Evolutionary conservation across 2,797 vertebrate genomes (phyloP).

Genomic region (Thalassophryne amazonica): DNA sequence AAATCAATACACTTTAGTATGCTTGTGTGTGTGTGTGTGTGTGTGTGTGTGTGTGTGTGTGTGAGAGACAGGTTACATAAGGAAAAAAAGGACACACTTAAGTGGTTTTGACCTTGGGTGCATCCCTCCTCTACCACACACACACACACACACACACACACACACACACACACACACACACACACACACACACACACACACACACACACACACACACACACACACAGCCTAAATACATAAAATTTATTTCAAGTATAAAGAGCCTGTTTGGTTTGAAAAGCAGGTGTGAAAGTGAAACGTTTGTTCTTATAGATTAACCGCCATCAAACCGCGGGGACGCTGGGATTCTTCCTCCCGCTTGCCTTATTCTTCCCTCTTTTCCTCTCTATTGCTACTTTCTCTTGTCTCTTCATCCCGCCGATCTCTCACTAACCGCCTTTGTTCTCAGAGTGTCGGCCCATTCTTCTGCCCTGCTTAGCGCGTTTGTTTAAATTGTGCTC

Average conservation of each 20-base stretch:
- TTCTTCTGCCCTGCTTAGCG: slow-evolving; percentile 66
- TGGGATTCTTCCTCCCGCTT: slow-evolving; percentile 39
- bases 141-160: background rate
- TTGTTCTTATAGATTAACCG: slow-evolving; percentile 56
- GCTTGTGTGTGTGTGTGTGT: slow-evolving; percentile 59
- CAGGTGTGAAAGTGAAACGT: slow-evolving; percentile 34
- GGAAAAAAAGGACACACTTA: slow-evolving; percentile 76
- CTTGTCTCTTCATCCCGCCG: slow-evolving; percentile 29
- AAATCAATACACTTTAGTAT: slow-evolving; percentile 73
- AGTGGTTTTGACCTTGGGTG: slow-evolving; percentile 80
- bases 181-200: background rate
- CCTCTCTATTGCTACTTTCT: slow-evolving; percentile 19
- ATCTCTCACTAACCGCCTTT: slow-evolving; percentile 68
- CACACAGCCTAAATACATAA: slow-evolving; percentile 56
- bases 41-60: slow-evolving; percentile 34
- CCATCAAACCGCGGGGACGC: slow-evolving; percentile 53
- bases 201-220: background rate
- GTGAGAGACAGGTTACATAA: slow-evolving; percentile 67
- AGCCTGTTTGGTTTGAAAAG: slow-evolving; percentile 34
- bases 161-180: background rate
- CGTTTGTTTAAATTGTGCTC: slow-evolving; percentile 53
- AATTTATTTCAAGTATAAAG: slow-evolving; percentile 52
- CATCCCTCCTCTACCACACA: slow-evolving; percentile 22
- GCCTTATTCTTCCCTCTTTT: slow-evolving; percentile 27
- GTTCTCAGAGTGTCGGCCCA: slow-evolving; percentile 45